Percentiles rank a stretch among this genome's conserved stretches.
Conservation (phyloP, 2,888 invertebrate species). For the Cybosia mesomella region DNA sequence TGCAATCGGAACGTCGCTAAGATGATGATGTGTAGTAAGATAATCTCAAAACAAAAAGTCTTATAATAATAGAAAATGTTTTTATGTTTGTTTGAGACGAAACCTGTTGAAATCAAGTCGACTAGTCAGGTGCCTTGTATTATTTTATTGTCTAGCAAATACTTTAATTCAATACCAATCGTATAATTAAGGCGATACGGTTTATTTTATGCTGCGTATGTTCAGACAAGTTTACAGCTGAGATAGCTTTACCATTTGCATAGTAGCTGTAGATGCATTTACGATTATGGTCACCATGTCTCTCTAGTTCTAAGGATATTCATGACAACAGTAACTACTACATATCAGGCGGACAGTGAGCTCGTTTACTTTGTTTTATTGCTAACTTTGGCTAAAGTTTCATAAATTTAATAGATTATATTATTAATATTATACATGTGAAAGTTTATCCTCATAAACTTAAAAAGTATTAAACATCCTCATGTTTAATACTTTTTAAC, state of each 20-base stretch:
- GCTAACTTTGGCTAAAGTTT: background rate
- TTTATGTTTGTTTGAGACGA: conserved; percentile 23
- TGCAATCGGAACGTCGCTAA: background rate
- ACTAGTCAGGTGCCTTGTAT: conserved; percentile 50
- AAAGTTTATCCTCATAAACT: no score
- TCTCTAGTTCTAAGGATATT: conserved; percentile 28
- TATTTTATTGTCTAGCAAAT: conserved; percentile 48
- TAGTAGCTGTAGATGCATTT: conserved; percentile 46
- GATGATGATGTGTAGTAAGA: background rate
- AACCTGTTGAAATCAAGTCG: conserved; percentile 48
- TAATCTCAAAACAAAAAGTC: background rate
- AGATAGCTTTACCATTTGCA: conserved; percentile 51
- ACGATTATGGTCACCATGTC: conserved; percentile 35
- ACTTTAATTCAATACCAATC: background rate
- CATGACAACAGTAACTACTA: background rate
- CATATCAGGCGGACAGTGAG: background rate
- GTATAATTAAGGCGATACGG: fast-evolving
- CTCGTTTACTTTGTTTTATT: background rate
- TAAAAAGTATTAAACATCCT: no score
- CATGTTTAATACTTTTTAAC: no score
- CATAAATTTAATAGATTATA: background rate
- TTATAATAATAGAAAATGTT: conserved; percentile 12
- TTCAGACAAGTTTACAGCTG: conserved; percentile 26
- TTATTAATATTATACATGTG: no score
- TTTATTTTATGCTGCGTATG: background rate